Percentiles rank a stretch among this genome's conserved stretches.
Evolutionary conservation across 2,113 vertebrate genomes (phyloP).

Genomic region (Emydocephalus ijimae): DNA sequence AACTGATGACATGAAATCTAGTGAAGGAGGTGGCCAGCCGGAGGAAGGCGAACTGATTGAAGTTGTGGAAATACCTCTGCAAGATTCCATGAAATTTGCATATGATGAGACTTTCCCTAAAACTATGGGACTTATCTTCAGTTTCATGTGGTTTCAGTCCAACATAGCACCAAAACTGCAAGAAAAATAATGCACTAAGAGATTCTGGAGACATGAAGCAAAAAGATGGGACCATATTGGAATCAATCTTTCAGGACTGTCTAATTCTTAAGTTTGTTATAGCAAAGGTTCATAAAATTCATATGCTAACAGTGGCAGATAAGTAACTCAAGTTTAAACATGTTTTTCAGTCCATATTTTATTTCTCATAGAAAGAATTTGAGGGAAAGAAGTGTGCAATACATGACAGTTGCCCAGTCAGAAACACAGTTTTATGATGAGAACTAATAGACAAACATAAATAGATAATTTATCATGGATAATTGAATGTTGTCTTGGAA

Average conservation of each 20-base stretch:
- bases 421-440: neutral
- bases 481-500: neutral
- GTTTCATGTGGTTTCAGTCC: slow-evolving; percentile 88
- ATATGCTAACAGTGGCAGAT: neutral
- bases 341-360: neutral
- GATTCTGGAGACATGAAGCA: neutral
- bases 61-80: slow-evolving; percentile 84
- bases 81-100: slow-evolving; percentile 85
- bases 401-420: neutral
- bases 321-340: neutral
- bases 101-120: slow-evolving; percentile 82
- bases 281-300: slow-evolving; percentile 14
- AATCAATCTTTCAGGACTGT: slow-evolving; percentile 13
- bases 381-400: neutral
- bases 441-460: neutral
- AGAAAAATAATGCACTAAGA: slow-evolving; percentile 2
- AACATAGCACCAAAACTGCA: slow-evolving; percentile 77
- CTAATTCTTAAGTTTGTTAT: slow-evolving; percentile 27
- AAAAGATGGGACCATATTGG: neutral
- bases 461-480: neutral
- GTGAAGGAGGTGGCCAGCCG: slow-evolving; percentile 77
- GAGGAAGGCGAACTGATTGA: slow-evolving; percentile 87
- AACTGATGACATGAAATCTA: slow-evolving; percentile 79
- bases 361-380: neutral
- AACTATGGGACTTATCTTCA: slow-evolving; percentile 85